These are phyloP conservation scores for Toxotes jaculatrix DNA, from an alignment of 2,113 vertebrate genomes.

Conservation along the genomic window DNA sequence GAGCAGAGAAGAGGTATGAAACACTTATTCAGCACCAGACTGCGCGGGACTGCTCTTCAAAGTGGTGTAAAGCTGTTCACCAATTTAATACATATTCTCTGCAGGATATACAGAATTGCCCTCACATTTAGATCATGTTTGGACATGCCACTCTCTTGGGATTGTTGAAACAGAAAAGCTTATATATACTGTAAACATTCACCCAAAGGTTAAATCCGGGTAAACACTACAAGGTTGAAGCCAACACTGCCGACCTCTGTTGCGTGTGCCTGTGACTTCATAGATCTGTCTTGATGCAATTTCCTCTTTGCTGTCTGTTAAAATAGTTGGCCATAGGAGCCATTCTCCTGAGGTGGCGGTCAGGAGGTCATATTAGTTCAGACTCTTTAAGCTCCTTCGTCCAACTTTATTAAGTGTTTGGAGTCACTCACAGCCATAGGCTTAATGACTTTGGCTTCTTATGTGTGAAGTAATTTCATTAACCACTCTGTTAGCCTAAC, in stretches of 20 bases:
- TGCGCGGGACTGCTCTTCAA: neutral
- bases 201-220: constrained; percentile 49
- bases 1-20: constrained; percentile 76
- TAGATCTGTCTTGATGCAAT: constrained; percentile 41
- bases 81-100: neutral
- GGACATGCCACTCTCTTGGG: neutral
- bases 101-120: neutral
- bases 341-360: constrained; percentile 66
- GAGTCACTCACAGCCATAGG: constrained; percentile 19
- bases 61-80: neutral
- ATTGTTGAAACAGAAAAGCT: constrained; percentile 17
- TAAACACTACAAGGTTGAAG: neutral
- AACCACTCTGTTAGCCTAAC: constrained; percentile 40
- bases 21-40: neutral
- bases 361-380: constrained; percentile 66
- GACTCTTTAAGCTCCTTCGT: constrained; percentile 65
- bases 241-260: constrained; percentile 69
- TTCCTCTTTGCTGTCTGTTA: constrained; percentile 65
- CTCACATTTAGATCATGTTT: constrained; percentile 16
- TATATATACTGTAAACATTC: constrained; percentile 58
- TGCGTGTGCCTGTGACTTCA: constrained; percentile 40
- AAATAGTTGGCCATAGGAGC: constrained; percentile 64
- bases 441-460: constrained; percentile 45
- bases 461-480: constrained; percentile 65
- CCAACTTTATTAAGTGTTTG: constrained; percentile 70